A percentile compares a stretch with the other conserved stretches of the same genome.
Conservation (phyloP, 2,113 vertebrate genomes). For the Apus apus region DNA sequence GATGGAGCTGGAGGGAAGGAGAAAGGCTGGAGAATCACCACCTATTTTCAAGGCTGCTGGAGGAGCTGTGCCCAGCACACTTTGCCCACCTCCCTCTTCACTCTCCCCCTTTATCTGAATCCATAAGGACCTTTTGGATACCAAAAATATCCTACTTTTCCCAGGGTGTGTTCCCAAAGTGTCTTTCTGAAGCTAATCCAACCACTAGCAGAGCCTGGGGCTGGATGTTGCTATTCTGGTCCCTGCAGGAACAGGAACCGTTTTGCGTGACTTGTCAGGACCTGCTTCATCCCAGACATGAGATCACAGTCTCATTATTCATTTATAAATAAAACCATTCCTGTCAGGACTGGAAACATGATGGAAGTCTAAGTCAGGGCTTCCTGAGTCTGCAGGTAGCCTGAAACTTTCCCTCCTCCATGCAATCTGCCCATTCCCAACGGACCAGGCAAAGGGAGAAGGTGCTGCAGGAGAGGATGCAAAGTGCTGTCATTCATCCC, state of each 20-base stretch:
- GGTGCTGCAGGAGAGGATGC: background rate
- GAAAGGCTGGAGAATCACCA: background rate
- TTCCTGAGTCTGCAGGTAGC: background rate
- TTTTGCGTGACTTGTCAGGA: background rate
- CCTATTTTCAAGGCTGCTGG: fast-evolving
- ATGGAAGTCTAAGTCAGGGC: background rate
- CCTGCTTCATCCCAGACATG: background rate
- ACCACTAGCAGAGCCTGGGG: fast-evolving
- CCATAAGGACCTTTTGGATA: background rate
- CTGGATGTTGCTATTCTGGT: background rate
- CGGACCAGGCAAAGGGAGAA: background rate
- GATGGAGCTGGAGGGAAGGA: background rate
- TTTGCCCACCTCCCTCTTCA: background rate
- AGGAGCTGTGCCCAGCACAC: fast-evolving
- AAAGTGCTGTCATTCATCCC: too few relatives aligned
- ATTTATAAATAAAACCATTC: background rate
- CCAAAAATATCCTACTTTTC: background rate
- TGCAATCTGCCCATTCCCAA: background rate
- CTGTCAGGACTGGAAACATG: background rate
- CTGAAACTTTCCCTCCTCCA: fast-evolving
- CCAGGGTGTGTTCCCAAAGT: background rate
- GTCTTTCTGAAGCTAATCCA: background rate
- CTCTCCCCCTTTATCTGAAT: background rate
- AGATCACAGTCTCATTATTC: background rate
- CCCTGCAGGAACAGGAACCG: background rate